Conservation (phyloP, 2,113 vertebrate species). For the Scortum barcoo region DNA sequence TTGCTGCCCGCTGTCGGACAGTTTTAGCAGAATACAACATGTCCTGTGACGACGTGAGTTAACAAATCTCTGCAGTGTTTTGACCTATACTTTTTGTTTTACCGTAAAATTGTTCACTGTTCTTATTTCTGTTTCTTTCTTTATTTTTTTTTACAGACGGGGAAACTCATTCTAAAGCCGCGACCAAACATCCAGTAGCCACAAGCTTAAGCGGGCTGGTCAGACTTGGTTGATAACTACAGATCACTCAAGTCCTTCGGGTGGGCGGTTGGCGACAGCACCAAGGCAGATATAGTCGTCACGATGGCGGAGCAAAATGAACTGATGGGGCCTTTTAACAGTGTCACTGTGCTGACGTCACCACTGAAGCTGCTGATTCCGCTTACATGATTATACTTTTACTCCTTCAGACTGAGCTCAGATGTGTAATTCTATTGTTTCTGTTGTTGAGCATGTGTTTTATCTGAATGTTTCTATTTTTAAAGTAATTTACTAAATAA, state of each 20-base stretch:
- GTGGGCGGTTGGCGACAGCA: neutral
- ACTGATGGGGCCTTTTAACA: constrained; percentile 44
- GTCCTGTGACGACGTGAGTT: constrained; percentile 99
- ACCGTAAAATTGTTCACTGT: neutral
- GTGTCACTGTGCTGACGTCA: constrained; percentile 37
- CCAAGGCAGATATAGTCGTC: constrained; percentile 15
- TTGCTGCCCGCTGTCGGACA: constrained; percentile 97
- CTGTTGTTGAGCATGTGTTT: constrained; percentile 72
- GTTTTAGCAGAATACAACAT: constrained; percentile 99
- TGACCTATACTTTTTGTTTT: neutral
- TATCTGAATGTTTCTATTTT: constrained; percentile 82
- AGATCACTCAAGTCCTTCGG: neutral
- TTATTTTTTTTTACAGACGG: constrained; percentile 92
- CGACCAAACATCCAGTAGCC: constrained; percentile 95
- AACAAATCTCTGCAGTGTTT: neutral
- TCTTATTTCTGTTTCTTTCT: constrained; percentile 21
- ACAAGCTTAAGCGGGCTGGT: neutral
- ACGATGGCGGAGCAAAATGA: constrained; percentile 27
- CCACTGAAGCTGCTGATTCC: constrained; percentile 66
- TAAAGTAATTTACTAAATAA: constrained; percentile 79
- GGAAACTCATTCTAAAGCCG: constrained; percentile 98
- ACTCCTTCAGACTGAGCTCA: constrained; percentile 54
- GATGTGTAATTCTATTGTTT: constrained; percentile 69
- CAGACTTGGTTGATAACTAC: constrained; percentile 1
- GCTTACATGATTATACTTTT: constrained; percentile 66